Evolutionary conservation across 2,888 invertebrate species (phyloP), one percentile per base, ranked within the genome.

Genomic region (Amiota communis): DNA sequence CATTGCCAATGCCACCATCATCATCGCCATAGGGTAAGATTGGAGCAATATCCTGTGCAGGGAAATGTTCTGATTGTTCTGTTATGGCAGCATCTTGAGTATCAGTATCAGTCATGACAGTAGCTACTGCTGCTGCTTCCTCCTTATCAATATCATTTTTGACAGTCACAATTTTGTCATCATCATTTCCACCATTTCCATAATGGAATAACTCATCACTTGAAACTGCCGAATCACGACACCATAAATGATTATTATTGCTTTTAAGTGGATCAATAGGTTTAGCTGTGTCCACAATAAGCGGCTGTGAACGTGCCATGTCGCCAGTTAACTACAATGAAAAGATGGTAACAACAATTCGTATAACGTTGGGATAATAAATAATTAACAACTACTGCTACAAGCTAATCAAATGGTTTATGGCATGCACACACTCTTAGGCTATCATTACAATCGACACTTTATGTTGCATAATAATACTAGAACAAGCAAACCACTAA

Each of bases 291-390:
- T 90, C 88, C 78, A 90, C 89, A 57, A 86, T 86, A 4, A 90
- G 80, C 48, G 89, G 89, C 65, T 87, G 80, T 49, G 89, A 88
- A 64, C 88, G 87, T 17, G 88, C 88, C 88, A 88, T 88, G 75
- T 83, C 77, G n/a, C 88, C 89, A 59, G 87, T 89, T 46, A 87
- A 77, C 88, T 89, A 79, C 12, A 79, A 77, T 46, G 53, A 70
- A 4, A 36, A 36, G 36, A 36, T 36, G 36, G 36, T 36, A 36
- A 36, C 36, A 36, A 36, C 36, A 36, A 36, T 36, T 36, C 8
- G 36, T 2, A 36, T 36, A 36, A 36, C 0, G 36, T 36, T 36
- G 36, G 36, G 36, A 36, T 36, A 36, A 36, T 36, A 36, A 59
- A 20, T 20, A 59, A 20, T 9, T 9, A 59, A 59, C 17, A 17